A percentile compares a stretch with the other conserved stretches of the same genome.
phyloP scores from a whole-genome alignment of 2,113 vertebrate genomes.

The Geococcyx californianus region DNA sequence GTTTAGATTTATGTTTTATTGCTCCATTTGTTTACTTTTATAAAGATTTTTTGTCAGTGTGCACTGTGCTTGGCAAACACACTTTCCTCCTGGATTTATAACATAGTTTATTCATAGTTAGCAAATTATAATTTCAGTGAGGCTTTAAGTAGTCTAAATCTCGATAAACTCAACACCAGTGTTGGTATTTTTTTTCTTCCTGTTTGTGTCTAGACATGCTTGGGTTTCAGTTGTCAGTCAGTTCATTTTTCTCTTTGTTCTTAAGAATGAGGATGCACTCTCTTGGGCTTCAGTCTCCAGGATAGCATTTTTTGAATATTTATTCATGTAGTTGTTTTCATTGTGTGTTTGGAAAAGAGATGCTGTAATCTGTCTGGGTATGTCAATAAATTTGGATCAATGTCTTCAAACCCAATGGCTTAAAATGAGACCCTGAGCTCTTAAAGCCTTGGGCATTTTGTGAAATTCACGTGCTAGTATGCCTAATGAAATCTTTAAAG shows the following conservation, averaged over 20 bases:
- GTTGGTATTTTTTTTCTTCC: conserved; percentile 47
- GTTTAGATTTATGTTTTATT: conserved; percentile 38
- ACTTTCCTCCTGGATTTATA: conserved; percentile 44
- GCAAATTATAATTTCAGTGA: conserved; percentile 36
- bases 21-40: neutral
- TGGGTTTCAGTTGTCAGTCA: conserved; percentile 20
- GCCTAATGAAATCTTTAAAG: neutral
- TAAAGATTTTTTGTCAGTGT: conserved; percentile 7
- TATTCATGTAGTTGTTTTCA: neutral
- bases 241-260: conserved; percentile 37
- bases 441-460: neutral
- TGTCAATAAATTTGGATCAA: neutral
- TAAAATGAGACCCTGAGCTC: neutral
- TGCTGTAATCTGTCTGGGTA: neutral
- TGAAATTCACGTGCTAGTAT: neutral
- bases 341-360: neutral
- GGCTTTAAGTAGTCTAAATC: conserved; percentile 36
- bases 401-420: neutral
- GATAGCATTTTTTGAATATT: neutral
- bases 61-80: neutral
- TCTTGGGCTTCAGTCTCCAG: neutral
- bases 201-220: conserved; percentile 24
- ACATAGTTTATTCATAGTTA: conserved; percentile 34
- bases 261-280: conserved; percentile 12
- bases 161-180: conserved; percentile 47